Evolutionary conservation across 2,888 invertebrate genomes (phyloP), one percentile per base, ranked within the genome.

Genomic region (Dascillus cervinus): DNA sequence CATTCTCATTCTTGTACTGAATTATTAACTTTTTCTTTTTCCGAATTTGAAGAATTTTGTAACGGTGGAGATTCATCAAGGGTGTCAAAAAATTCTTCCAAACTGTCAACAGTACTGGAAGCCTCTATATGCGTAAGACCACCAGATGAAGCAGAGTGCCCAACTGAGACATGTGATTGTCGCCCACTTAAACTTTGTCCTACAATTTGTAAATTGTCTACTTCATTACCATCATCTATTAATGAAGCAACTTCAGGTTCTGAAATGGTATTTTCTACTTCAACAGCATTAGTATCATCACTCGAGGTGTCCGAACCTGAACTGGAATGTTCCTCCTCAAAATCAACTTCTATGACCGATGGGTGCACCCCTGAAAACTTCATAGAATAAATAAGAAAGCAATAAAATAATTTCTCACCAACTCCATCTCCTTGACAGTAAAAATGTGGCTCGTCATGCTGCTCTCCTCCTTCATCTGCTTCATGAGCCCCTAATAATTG

Each of bases 381-480:
- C 3, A 26, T 11, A 29, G 9, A 26, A 26, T n/a, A 24, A 30
- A 10, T n/a, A n/a, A n/a, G n/a, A n/a, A n/a, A n/a, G n/a, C n/a
- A n/a, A n/a, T n/a, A n/a, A n/a, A n/a, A n/a, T n/a, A n/a, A n/a
- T n/a, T 20, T 32, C 39, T 36, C 51, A 63, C 64, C 65, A 52
- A 64, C 39, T 6, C 64, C 64, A 39, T 65, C 65, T n/a, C 65
- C 65, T 47, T 64, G 64, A 33, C 62, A 62, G 35, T 64, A 64
- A 40, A 60, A 63, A 50, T 65, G 62, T 2, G 62, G 56, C 36
- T 60, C 62, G 14, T 59, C 59, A 13, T 51, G 51, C 6, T 38
- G 32, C 10, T 45, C 49, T 4, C 10, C 40, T 14, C 41, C 43
- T 12, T 39, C 48, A 4, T 36, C 39, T 11, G 13, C 25, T 11